Conservation (phyloP, 2,888 invertebrate genomes). For the Diplazon laetatorius region DNA sequence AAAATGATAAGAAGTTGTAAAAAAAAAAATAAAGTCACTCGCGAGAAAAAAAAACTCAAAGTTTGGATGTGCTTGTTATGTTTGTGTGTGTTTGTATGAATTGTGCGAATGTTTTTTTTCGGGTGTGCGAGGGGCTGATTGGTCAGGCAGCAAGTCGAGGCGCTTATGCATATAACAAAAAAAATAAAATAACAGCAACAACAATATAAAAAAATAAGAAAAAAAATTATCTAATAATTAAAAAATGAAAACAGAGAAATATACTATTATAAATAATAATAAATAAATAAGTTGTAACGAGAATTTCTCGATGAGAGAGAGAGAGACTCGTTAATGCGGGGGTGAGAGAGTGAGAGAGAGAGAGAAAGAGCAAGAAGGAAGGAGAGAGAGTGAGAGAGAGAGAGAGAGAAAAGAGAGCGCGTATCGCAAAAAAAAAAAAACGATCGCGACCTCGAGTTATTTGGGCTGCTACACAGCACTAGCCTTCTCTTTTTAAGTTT, state of each 20-base stretch:
- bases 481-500: constrained; percentile 76
- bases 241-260: constrained; percentile 42
- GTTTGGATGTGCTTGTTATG: no score
- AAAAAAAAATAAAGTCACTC: neutral
- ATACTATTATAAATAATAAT: constrained; percentile 59
- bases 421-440: no score
- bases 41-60: neutral
- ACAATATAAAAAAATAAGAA: neutral
- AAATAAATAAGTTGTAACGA: constrained; percentile 60
- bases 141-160: no score
- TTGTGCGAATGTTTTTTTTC: no score
- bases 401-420: constrained; percentile 19
- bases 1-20: constrained; percentile 17
- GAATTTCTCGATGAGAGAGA: constrained; percentile 37
- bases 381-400: constrained; percentile 17
- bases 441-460: constrained; percentile 43
- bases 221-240: neutral
- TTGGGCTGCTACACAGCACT: constrained; percentile 59
- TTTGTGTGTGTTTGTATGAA: no score
- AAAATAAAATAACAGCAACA: neutral
- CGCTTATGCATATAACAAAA: no score
- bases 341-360: constrained; percentile 25
- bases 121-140: no score
- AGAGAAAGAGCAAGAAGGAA: constrained; percentile 14
- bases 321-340: constrained; percentile 32